These are phyloP conservation scores for Diaphora mendica DNA, from an alignment of 2,888 invertebrate species.

Conservation along the genomic window DNA sequence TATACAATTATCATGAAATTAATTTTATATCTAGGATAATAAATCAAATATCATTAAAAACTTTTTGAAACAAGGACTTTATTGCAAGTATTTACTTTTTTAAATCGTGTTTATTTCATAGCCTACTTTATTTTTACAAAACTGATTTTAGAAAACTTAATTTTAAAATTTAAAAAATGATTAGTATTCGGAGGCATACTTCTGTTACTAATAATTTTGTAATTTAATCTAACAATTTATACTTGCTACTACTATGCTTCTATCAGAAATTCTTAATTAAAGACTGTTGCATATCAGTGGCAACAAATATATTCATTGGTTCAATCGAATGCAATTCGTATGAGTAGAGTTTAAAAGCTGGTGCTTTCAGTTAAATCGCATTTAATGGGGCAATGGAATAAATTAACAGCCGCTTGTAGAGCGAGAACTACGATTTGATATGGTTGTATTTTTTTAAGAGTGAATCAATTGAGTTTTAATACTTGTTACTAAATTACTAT, in stretches of 20 bases:
- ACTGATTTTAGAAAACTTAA: too few species aligned
- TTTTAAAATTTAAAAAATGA: too few species aligned
- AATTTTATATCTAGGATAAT: neutral
- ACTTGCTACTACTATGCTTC: too few species aligned
- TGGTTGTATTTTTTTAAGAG: neutral
- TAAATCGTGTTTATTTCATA: too few species aligned
- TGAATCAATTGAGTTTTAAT: neutral
- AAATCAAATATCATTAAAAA: neutral
- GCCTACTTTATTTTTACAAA: too few species aligned
- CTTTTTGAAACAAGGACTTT: too few species aligned
- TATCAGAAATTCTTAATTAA: too few species aligned
- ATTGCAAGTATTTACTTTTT: too few species aligned
- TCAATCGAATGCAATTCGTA: slow-evolving; percentile 54
- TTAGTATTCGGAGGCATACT: too few species aligned
- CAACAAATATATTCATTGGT: slow-evolving; percentile 44
- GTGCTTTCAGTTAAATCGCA: slow-evolving; percentile 55
- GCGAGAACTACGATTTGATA: neutral
- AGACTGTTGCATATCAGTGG: neutral
- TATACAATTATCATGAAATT: neutral
- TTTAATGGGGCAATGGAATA: slow-evolving; percentile 55
- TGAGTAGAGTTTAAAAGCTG: slow-evolving; percentile 49
- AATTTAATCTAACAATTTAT: neutral
- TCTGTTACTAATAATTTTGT: neutral
- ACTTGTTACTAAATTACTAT: neutral
- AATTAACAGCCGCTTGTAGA: slow-evolving; percentile 7